A percentile compares a stretch with the other conserved stretches of the same genome.
Conservation (phyloP, 23 tunicate species). For the Halocynthia aurantium region DNA sequence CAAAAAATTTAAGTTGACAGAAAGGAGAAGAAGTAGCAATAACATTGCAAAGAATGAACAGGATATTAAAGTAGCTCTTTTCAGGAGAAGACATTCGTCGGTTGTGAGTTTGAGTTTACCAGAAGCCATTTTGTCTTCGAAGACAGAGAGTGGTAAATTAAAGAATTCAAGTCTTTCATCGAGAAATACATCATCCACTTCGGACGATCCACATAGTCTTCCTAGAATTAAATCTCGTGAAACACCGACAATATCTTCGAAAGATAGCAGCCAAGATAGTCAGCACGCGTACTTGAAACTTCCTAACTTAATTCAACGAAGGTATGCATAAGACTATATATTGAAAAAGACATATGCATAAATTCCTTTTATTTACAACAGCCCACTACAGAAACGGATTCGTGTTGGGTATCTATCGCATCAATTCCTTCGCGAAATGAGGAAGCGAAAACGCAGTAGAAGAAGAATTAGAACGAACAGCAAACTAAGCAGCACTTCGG, state of each 20-base stretch:
- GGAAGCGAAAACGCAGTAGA: constrained; percentile 14
- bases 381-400: constrained; percentile 24
- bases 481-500: background rate
- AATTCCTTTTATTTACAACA: background rate
- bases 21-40: constrained; percentile 1
- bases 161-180: background rate
- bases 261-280: too few species aligned
- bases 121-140: background rate
- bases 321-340: too few species aligned
- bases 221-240: background rate
- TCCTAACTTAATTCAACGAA: too few species aligned
- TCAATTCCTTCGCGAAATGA: constrained; percentile 32
- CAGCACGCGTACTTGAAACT: too few species aligned
- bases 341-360: background rate
- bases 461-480: constrained; percentile 15
- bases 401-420: constrained; percentile 40
- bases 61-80: background rate
- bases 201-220: background rate
- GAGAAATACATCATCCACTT: background rate
- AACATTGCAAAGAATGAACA: background rate
- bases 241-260: background rate
- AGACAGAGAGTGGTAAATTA: too few species aligned
- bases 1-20: background rate
- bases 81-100: background rate
- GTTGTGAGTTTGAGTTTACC: constrained; percentile 9